These are phyloP conservation scores for Rhagium mordax DNA, from an alignment of 2,888 invertebrate genomes.

Conservation along the genomic window DNA sequence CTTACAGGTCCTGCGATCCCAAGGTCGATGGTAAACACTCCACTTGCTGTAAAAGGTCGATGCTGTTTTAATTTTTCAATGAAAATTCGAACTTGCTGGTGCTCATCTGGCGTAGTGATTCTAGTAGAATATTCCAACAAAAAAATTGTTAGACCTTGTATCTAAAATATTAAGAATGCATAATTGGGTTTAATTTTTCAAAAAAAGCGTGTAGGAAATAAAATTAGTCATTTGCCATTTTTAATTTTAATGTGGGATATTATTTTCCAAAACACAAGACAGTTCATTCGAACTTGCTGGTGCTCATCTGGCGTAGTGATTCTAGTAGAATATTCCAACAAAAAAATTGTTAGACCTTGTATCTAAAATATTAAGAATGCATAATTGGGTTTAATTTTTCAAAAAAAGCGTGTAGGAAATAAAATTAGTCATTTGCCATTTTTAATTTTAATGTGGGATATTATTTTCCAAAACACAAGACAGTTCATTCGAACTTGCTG, in stretches of 20 bases:
- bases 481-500: slow-evolving; percentile 68
- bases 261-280: too few relatives aligned
- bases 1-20: slow-evolving; percentile 67
- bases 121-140: slow-evolving; percentile 67
- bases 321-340: slow-evolving; percentile 67
- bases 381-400: too few relatives aligned
- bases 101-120: slow-evolving; percentile 62
- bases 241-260: too few relatives aligned
- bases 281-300: slow-evolving; percentile 67
- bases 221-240: too few relatives aligned
- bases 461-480: too few relatives aligned
- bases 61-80: slow-evolving; percentile 66
- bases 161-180: slow-evolving; percentile 59
- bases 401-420: too few relatives aligned
- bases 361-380: slow-evolving; percentile 61
- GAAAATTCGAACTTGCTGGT: slow-evolving; percentile 67
- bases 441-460: too few relatives aligned
- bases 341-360: slow-evolving; percentile 62
- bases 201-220: too few relatives aligned
- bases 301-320: slow-evolving; percentile 63
- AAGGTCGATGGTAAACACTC: slow-evolving; percentile 66
- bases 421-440: too few relatives aligned
- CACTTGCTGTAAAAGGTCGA: slow-evolving; percentile 65
- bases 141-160: slow-evolving; percentile 63
- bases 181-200: too few relatives aligned